Evolutionary conservation across 2,888 invertebrate genomes (phyloP), one percentile per base, ranked within the genome.

Genomic region (Drosophila nr. perissopoda): DNA sequence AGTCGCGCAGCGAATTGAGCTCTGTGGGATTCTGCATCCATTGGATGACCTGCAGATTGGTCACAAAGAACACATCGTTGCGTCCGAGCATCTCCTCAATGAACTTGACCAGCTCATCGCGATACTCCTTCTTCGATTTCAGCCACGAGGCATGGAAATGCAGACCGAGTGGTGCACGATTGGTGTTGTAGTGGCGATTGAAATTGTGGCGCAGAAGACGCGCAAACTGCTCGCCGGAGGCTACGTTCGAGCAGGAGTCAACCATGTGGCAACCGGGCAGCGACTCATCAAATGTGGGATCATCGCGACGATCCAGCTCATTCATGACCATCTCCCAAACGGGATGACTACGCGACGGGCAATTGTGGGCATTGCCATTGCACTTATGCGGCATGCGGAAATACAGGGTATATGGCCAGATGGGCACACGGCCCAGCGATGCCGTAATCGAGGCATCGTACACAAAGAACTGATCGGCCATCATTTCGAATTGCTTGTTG

Each of bases 281-380:
- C 6, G 97, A 97, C 93, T 98, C 98, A 91, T 98, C 98, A 92
- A 98, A 98, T 7, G 97, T 97, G 6, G 98, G 98, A 91, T 98
- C 98, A 92, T 98, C 98, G 93, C 98, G 95, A 93, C 98, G 95
- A 93, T 98, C 98, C 84, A 98, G 94, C 92, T 98, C 98, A 92
- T 98, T 98, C 97, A 98, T 97, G 60, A 98, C 98, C 96, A 98
- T 98, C 94, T 98, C 98, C 98, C 98, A 98, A 49, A 98, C 97
- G 33, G 98, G 98, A 91, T 98, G 98, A 89, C 97, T 97, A 92
- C 96, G 94, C 56, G 97, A 97, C 29, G 98, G 98, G 91, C 98
- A 98, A 93, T 98, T 98, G 92, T 97, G 97, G 21, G 97, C 97
- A 92, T 98, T 98, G 76, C 98, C 98, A 93, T 97, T 97, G 93